Base-by-base conservation (phyloP, 2,113 vertebrate genomes). In the Hyperoodon ampullatus region DNA sequence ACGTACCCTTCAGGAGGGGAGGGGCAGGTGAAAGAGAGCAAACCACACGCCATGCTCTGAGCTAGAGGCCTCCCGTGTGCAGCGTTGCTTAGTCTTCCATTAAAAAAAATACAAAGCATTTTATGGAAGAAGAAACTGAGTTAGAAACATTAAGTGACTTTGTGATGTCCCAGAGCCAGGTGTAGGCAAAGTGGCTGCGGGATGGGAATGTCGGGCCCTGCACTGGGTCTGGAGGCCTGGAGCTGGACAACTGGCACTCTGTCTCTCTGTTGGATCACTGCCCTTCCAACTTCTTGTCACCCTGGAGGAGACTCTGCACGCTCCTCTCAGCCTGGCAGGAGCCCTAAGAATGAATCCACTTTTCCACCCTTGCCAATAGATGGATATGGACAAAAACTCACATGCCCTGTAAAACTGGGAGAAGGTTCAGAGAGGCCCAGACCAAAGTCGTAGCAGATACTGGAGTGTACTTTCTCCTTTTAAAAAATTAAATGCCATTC, bases 21-120 rank as follows among this genome's bases (percentile, higher is more conserved):
- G 8, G 3, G 24, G 35, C 21, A 19, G 6, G 6, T 19, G 63
- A 42, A 72, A 68, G 68, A 44, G 35, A 68, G 8, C 13, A 6
- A 33, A 14, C 19, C 6, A 8, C 8, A 2, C 21, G 4, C 9
- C 2, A n/a, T 0, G 5, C 33, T 72, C 55, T 3, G 19, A 83
- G 53, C 66, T 15, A 2, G 24, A 5, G 19, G 5, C 33, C 30
- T n/a, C 53, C 14, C 24, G 30, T 72, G 15, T 21, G 8, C 24
- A 8, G 42, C 18, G 60, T 23, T 58, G n/a, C 18, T 85, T 30
- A 35, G 24, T 30, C 28, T 90, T 71, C 66, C 23, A 1, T n/a
- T 70, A 2, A 65, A 65, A 80, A 71, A 53, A 81, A 7, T 7
- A 4, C 5, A 30, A 39, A 63, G 6, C 7, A 16, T 47, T 71